Percentiles rank a stretch among this genome's conserved stretches.
Evolutionary conservation across 2,888 invertebrate species (phyloP).

Genomic region (Idaea biselata): DNA sequence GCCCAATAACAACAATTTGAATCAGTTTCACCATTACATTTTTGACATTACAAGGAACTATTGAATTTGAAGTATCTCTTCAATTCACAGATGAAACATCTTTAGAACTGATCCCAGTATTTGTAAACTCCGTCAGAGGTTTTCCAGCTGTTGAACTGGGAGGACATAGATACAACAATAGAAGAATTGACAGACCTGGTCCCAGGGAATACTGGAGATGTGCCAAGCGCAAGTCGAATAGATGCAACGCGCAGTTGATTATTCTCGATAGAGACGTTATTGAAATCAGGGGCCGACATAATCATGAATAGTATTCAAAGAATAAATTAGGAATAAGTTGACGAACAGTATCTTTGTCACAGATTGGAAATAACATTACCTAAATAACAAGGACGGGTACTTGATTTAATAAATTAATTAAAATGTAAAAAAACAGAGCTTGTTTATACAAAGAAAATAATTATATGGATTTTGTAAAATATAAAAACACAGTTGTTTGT

Average conservation of each 20-base stretch:
- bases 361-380: no score
- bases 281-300: constrained; percentile 43
- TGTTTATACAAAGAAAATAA: no score
- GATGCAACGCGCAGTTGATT: constrained; percentile 48
- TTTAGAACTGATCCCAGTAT: constrained; percentile 39
- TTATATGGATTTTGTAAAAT: no score
- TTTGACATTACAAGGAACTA: background rate
- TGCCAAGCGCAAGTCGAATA: constrained; percentile 41
- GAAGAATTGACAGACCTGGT: constrained; percentile 45
- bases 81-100: constrained; percentile 27
- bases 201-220: constrained; percentile 48
- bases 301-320: constrained; percentile 19
- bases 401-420: no score
- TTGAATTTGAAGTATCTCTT: background rate
- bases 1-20: no score
- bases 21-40: no score
- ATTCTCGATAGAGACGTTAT: constrained; percentile 47
- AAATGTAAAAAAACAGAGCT: no score
- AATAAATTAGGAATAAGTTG: background rate
- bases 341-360: no score
- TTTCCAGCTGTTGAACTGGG: constrained; percentile 52
- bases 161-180: constrained; percentile 46
- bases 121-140: constrained; percentile 33
- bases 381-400: no score
- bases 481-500: no score